Evolutionary conservation across 1,140 invertebrate species (phyloP).

Genomic region (Matsumurasca onukii): DNA sequence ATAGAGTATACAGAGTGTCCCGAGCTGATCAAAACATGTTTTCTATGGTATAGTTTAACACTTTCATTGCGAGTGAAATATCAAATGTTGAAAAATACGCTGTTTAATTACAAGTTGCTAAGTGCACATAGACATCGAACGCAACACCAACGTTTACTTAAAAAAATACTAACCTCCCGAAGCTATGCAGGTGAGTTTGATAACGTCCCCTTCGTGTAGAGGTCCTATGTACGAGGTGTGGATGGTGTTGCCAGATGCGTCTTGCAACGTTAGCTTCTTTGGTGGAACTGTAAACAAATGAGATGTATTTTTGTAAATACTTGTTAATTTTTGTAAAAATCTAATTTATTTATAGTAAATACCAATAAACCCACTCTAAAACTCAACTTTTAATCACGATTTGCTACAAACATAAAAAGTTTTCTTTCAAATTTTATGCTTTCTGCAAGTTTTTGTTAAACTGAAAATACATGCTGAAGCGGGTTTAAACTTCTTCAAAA

Average conservation of each 20-base stretch:
- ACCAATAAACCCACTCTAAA: too few relatives aligned
- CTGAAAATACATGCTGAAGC: too few relatives aligned
- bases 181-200: constrained; percentile 79
- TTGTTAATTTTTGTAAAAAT: too few relatives aligned
- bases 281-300: constrained; percentile 68
- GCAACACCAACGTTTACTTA: too few relatives aligned
- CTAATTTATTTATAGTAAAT: too few relatives aligned
- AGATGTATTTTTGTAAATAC: too few relatives aligned
- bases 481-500: too few relatives aligned
- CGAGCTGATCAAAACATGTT: constrained; percentile 8
- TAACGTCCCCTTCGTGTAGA: constrained; percentile 76
- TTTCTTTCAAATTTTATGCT: too few relatives aligned
- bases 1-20: neutral
- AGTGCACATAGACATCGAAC: too few relatives aligned
- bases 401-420: too few relatives aligned
- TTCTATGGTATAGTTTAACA: neutral
- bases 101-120: neutral
- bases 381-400: too few relatives aligned
- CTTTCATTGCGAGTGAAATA: neutral
- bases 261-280: constrained; percentile 73
- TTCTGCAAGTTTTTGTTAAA: too few relatives aligned
- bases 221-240: constrained; percentile 67
- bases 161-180: constrained; percentile 82
- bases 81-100: neutral
- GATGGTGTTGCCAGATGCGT: constrained; percentile 71